Percentiles rank a stretch among this genome's conserved stretches.
phyloP scores from a whole-genome alignment of 2,797 vertebrate species.

The Austrolebias charrua region DNA sequence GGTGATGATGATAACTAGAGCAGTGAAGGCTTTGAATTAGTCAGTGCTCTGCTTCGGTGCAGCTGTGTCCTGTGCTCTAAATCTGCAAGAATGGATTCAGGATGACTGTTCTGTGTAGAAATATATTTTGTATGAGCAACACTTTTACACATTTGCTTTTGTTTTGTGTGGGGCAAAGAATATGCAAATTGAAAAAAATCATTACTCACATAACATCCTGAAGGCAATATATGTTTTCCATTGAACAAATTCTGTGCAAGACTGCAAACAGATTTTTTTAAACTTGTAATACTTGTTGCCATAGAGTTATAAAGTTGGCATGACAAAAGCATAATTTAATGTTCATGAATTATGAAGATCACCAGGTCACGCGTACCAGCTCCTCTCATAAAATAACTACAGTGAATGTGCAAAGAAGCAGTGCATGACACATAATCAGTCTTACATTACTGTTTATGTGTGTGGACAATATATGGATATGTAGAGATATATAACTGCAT shows the following conservation, averaged over 20 bases:
- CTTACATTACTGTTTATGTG: conserved; percentile 1
- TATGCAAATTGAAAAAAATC: conserved; percentile 15
- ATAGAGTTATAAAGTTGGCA: conserved; percentile 8
- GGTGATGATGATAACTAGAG: conserved; percentile 15
- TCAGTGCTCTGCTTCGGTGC: conserved; percentile 13
- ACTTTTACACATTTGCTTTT: conserved; percentile 14
- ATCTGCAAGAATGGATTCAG: conserved; percentile 8
- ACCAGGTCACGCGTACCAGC: conserved; percentile 19
- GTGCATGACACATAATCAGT: background rate
- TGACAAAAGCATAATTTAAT: conserved; percentile 28
- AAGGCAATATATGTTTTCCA: conserved; percentile 18
- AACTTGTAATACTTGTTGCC: conserved; percentile 13
- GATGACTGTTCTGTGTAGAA: conserved; percentile 3
- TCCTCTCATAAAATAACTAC: conserved; percentile 9
- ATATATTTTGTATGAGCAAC: conserved; percentile 19
- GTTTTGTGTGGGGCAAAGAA: conserved; percentile 6
- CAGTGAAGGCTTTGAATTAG: conserved; percentile 32
- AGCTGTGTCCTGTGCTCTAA: conserved; percentile 4
- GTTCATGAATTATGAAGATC: conserved; percentile 31
- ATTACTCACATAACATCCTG: conserved; percentile 23
- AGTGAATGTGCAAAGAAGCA: conserved; percentile 11
- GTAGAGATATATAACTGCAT: conserved; percentile 11
- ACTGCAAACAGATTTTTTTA: conserved; percentile 16
- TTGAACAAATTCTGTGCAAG: background rate
- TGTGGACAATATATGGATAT: conserved; percentile 12